Conservation (phyloP, 2,797 vertebrate genomes). For the Liasis olivaceus region DNA sequence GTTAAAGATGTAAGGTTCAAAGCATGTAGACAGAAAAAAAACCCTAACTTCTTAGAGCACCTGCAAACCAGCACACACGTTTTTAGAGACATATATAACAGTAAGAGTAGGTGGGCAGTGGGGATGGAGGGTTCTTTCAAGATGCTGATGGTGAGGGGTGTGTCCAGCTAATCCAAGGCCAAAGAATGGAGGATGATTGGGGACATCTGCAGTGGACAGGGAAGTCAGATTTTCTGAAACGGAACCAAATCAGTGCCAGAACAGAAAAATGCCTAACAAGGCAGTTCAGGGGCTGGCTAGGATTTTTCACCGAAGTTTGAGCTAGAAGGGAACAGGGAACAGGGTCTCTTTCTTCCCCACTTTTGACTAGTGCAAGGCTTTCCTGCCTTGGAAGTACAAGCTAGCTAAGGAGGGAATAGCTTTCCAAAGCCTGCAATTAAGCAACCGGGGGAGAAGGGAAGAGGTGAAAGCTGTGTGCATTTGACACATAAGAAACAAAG, state of each 20-base stretch:
- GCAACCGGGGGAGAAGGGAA: neutral
- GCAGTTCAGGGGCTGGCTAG: neutral
- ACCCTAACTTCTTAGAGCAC: neutral
- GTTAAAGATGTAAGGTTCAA: neutral
- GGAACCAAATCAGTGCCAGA: neutral
- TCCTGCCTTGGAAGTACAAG: neutral
- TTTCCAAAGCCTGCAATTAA: neutral
- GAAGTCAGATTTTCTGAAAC: neutral
- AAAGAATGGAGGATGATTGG: neutral
- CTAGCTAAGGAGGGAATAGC: neutral
- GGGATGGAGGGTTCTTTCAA: neutral
- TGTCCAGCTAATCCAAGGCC: neutral
- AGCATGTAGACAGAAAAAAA: neutral
- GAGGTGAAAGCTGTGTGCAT: neutral
- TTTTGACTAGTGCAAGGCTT: neutral
- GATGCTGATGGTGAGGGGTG: neutral
- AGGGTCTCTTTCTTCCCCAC: neutral
- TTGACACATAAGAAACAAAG: neutral
- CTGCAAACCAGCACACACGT: neutral
- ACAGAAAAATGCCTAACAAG: neutral
- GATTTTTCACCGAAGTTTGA: neutral
- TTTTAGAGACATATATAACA: neutral
- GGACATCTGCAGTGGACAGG: neutral
- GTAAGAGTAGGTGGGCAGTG: neutral
- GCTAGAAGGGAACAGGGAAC: neutral